Base-by-base conservation (phyloP, 2,797 vertebrate genomes). In the Xiphophorus birchmanni region DNA sequence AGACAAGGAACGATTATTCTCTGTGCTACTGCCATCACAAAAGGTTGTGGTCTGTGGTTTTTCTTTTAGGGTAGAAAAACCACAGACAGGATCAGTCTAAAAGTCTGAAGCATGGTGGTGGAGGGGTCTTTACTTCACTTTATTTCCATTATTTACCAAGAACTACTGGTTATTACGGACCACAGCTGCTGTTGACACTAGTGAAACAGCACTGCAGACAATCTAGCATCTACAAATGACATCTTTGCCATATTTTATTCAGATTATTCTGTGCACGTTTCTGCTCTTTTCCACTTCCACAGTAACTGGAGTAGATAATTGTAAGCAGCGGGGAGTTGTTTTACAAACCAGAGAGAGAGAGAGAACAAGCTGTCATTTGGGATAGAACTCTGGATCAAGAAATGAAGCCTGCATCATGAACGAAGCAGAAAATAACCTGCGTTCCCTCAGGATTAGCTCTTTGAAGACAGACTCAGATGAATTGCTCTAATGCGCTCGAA, bases 381-480 rank as follows among this genome's bases (percentile, higher is more conserved):
- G 45, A 4, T 40, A 74, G 76, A 82, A 60, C 86, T 82, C 48
- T 90, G 84, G 89, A 94, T 92, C 89, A 92, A 93, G 91, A 92
- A 92, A 94, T 77, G 77, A 92, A 87, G 72, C 54, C 26, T 81
- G 21, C 78, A 85, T 90, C 91, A 89, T 83, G 90, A 92, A 91
- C 80, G 89, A 89, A 86, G 86, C 88, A 91, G 92, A 94, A 92
- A 95, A 94, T 95, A 94, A 94, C 94, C 84, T 82, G 4, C 84
- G 82, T 73, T 90, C 94, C 91, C 90, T 0, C 67, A 91, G 90
- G 91, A 91, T 5, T 29, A 0, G 76, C 77, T 83, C 83, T 93
- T 87, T 91, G 83, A 90, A 79, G 74, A 50, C 48, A 52, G 80
- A 92, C 81, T 84, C 86, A 71, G 86, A 87, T 40, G 80, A 92